phyloP scores from a whole-genome alignment of 2,797 vertebrate genomes.

The Anguilla anguilla region DNA sequence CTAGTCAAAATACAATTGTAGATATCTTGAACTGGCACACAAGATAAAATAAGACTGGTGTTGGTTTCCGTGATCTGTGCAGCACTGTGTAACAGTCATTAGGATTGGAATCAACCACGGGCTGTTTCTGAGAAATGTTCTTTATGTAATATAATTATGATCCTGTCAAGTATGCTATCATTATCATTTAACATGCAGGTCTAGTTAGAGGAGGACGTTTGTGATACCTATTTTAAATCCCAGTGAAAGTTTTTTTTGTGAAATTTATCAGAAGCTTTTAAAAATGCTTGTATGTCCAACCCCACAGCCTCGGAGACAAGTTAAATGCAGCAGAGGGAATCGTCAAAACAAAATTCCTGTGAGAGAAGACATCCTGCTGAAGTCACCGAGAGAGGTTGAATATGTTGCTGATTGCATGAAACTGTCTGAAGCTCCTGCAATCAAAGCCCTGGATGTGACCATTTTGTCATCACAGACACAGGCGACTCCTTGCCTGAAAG shows the following conservation, averaged over 20 bases:
- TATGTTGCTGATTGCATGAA: constrained; percentile 51
- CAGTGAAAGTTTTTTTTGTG: neutral
- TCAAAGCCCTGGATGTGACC: constrained; percentile 40
- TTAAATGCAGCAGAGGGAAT: constrained; percentile 42
- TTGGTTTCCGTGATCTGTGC: no score
- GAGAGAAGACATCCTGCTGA: constrained; percentile 44
- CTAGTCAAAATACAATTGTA: no score
- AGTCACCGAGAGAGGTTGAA: constrained; percentile 41
- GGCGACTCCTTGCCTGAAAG: constrained; percentile 41
- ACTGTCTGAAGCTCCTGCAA: constrained; percentile 42
- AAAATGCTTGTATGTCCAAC: neutral
- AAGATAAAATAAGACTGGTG: no score
- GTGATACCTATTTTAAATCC: neutral
- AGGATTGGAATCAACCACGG: no score
- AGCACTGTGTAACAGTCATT: no score
- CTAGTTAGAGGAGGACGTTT: neutral
- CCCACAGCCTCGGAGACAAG: constrained; percentile 41
- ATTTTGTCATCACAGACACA: constrained; percentile 29
- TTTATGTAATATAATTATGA: no score
- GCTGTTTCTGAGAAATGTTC: no score
- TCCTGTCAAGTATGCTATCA: no score
- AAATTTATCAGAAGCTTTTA: neutral
- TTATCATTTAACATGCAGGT: no score
- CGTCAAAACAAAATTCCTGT: constrained; percentile 49
- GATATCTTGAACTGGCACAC: no score